Conservation (phyloP, 2,797 vertebrate species). For the Jordanella pulchra region DNA sequence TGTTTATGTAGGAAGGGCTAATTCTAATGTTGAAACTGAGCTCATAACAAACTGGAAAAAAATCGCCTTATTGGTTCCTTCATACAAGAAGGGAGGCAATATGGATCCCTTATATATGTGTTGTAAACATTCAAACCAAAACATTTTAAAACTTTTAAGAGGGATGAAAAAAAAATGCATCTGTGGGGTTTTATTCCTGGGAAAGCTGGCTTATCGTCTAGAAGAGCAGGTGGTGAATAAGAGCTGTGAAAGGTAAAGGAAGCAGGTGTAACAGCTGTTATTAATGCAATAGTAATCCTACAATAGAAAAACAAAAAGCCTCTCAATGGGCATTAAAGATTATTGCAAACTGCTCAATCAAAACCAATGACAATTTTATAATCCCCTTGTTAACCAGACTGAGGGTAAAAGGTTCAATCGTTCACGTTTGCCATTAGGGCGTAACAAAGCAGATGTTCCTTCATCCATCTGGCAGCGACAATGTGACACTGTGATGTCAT, state of each 20-base stretch:
- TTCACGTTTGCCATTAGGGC: neutral
- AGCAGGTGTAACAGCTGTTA: neutral
- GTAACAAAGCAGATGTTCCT: neutral
- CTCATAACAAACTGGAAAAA: neutral
- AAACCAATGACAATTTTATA: neutral
- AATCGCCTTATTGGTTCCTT: neutral
- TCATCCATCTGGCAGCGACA: neutral
- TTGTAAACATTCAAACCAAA: constrained; percentile 1
- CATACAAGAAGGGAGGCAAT: neutral
- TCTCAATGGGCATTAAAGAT: neutral
- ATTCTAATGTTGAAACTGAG: neutral
- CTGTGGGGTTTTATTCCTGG: neutral
- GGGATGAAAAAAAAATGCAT: neutral
- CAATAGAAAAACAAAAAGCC: neutral
- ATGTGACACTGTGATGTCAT: neutral
- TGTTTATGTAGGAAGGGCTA: neutral
- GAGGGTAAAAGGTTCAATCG: neutral
- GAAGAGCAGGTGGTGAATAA: neutral
- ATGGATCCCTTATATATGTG: neutral
- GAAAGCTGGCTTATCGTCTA: neutral
- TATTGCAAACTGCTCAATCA: neutral
- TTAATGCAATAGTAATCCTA: neutral
- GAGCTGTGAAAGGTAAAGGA: neutral
- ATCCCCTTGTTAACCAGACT: neutral
- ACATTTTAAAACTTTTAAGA: neutral